Base-by-base conservation (phyloP, 1,140 invertebrate species). In the Harlomillsia oculata region DNA sequence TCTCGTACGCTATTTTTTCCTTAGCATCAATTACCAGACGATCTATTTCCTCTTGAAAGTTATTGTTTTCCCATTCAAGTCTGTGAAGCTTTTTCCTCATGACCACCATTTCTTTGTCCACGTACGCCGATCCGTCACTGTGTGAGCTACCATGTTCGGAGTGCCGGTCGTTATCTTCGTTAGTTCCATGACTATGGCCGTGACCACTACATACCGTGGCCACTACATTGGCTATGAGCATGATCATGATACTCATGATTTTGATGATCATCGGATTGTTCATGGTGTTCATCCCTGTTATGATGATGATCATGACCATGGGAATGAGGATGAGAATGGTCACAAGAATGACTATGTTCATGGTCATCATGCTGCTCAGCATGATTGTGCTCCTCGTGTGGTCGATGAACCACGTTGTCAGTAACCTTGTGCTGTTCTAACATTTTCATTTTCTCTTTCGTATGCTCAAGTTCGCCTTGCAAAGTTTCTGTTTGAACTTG, bases 41-140 rank as follows among this genome's bases (percentile, higher is more conserved):
- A 26, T 59, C 53, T n/a, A 65, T 37, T 51, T 65, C 63, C 16
- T 43, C 48, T 29, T 53, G 40, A 34, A 43, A 65, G 5, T 56
- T 58, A 26, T 39, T 39, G 36, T 65, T 65, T 54, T 65, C 59
- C 63, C 63, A 65, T 41, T 65, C 46, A 48, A 65, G 49, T 18
- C 59, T 51, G 18, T 54, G 36, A 14, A 65, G 41, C 18, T 52
- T 61, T 48, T 62, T 65, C 41, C 59, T 55, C 32, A 65, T 29
- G 44, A 58, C 59, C 13, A 48, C 39, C 28, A 58, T 26, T 29
- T 48, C 39, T 37, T 40, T 36, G 29, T 45, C 25, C 5, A 43
- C 29, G 26, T 37, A 34, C 20, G 28, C 8, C 30, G n/a, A 16
- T 54, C 41, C 13, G 18, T 26, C 14, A 23, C 20, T 51, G 14